These are phyloP conservation scores for Semicossyphus pulcher DNA, from an alignment of 2,113 vertebrate genomes.

Conservation along the genomic window DNA sequence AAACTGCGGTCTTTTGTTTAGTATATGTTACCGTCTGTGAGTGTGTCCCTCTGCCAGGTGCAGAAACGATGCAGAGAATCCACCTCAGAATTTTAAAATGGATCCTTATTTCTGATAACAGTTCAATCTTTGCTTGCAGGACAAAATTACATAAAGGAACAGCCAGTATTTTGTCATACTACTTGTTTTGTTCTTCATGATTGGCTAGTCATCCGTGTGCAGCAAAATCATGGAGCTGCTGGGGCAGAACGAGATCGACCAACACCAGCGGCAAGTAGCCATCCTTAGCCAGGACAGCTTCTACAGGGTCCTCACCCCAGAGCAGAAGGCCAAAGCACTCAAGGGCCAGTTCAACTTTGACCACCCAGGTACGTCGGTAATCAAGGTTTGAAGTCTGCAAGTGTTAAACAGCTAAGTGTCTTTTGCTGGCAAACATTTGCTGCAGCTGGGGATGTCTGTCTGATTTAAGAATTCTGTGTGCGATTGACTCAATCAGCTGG, in stretches of 20 bases:
- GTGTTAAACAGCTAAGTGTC: too few species aligned
- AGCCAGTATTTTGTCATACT: background rate
- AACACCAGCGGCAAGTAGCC: constrained; percentile 93
- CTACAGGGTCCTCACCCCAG: constrained; percentile 93
- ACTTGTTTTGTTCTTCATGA: constrained; percentile 3
- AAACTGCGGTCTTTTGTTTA: background rate
- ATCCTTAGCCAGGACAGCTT: constrained; percentile 99
- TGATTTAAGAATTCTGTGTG: background rate
- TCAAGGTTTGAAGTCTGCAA: background rate
- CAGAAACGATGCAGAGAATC: background rate
- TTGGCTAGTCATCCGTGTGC: constrained; percentile 92
- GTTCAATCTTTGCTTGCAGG: too few species aligned
- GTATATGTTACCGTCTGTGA: background rate
- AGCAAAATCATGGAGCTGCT: constrained; percentile 97
- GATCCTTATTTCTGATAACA: too few species aligned
- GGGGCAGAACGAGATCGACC: constrained; percentile 96
- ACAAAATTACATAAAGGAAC: too few species aligned
- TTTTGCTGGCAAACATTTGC: too few species aligned
- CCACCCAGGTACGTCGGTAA: constrained; percentile 90
- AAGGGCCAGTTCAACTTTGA: constrained; percentile 99
- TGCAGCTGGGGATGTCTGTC: background rate
- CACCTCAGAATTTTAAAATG: too few species aligned
- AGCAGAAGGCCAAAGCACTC: constrained; percentile 94
- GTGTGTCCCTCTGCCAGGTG: background rate
- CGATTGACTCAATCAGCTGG: background rate